phyloP scores from a whole-genome alignment of 2,888 invertebrate species.

The Caenorhabditis sp. region DNA sequence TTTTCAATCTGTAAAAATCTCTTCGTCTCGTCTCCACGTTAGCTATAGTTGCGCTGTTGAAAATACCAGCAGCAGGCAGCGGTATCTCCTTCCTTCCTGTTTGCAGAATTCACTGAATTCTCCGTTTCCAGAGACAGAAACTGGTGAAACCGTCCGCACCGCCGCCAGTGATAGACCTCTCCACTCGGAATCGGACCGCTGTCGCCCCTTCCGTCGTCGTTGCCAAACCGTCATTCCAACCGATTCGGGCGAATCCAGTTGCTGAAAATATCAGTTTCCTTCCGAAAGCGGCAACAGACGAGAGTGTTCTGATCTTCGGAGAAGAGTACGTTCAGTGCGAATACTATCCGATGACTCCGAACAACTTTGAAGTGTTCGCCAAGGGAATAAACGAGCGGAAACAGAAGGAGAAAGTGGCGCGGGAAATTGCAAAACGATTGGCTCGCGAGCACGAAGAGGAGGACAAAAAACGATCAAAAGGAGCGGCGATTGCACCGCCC shows the following conservation, averaged over 20 bases:
- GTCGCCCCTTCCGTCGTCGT: not conserved
- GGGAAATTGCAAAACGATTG: slow-evolving; percentile 74
- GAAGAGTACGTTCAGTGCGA: slow-evolving; percentile 82
- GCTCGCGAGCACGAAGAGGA: slow-evolving; percentile 75
- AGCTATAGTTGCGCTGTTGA: not conserved
- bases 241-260: slow-evolving; percentile 50
- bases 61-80: slow-evolving; percentile 43
- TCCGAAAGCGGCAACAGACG: slow-evolving; percentile 74
- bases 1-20: too few relatives aligned
- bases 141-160: slow-evolving; percentile 40
- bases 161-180: slow-evolving; percentile 64
- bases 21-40: too few relatives aligned
- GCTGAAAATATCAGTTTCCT: slow-evolving; percentile 63
- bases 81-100: not conserved
- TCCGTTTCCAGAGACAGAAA: slow-evolving; percentile 42
- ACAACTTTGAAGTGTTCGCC: slow-evolving; percentile 96
- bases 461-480: slow-evolving; percentile 80
- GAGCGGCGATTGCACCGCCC: slow-evolving; percentile 96
- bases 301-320: slow-evolving; percentile 76
- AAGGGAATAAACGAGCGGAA: slow-evolving; percentile 70
- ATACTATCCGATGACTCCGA: slow-evolving; percentile 97
- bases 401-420: slow-evolving; percentile 67
- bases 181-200: slow-evolving; percentile 33
- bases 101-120: not conserved
- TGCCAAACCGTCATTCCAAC: slow-evolving; percentile 10